Percentiles rank a stretch among this genome's conserved stretches.
Conservation (phyloP, 2,113 vertebrate species). For the Dicentrarchus labrax region DNA sequence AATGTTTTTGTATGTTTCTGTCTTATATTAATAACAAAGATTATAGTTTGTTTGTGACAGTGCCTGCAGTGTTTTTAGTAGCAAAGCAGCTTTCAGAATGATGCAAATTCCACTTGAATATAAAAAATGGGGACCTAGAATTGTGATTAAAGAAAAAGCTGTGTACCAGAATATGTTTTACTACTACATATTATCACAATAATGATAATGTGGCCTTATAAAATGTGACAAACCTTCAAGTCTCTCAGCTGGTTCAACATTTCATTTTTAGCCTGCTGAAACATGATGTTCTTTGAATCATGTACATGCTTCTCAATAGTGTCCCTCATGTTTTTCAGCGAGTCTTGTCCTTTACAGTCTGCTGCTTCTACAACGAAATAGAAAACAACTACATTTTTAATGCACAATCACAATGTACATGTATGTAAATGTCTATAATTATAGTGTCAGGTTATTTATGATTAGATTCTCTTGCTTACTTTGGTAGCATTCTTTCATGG, state of each 20-base stretch:
- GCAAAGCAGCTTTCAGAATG: background rate
- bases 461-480: slow-evolving; percentile 26
- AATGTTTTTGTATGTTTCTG: background rate
- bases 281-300: slow-evolving; percentile 19
- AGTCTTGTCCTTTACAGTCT: accelerated
- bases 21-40: too few relatives aligned
- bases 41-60: background rate
- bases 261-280: background rate
- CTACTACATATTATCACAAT: background rate
- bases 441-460: too few relatives aligned
- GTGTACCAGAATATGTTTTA: background rate
- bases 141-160: background rate
- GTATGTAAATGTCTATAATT: too few relatives aligned
- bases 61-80: background rate
- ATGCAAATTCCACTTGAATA: background rate
- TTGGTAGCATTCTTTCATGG: slow-evolving; percentile 48
- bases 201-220: background rate
- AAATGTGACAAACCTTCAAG: slow-evolving; percentile 45
- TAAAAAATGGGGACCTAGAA: too few relatives aligned
- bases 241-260: background rate
- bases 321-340: background rate
- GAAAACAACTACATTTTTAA: background rate
- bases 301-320: slow-evolving; percentile 2
- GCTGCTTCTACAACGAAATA: slow-evolving; percentile 40
- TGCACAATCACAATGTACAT: too few relatives aligned